Evolutionary conservation across 1,140 invertebrate genomes (phyloP), one percentile per base, ranked within the genome.

Genomic region (Cryptotermes secundus): DNA sequence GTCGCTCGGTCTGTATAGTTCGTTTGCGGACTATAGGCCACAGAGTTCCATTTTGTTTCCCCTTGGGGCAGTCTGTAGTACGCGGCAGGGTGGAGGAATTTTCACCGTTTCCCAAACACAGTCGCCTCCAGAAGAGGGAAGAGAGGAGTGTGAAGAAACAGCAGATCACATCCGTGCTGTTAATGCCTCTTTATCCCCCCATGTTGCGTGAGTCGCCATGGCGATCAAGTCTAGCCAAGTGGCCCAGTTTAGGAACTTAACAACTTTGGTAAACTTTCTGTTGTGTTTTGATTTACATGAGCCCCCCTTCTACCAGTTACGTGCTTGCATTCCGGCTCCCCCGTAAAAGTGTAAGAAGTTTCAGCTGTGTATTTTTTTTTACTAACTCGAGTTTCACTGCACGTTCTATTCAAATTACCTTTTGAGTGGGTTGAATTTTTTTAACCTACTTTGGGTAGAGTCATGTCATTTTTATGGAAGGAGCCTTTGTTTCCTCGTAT

Each of bases 361-460:
- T 14, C n/a, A 72, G 9, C 59, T 31, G 9, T 72, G 59, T 1
- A 19, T 19, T 12, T 49, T 12, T 49, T 49, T 72, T 72, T 72
- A 26, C 31, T 72, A 31, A 72, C n/a, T 72, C 59, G 59, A 72
- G 59, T 49, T 82, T 45, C 81, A 82, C 49, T 38, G 81, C 81
- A 82, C 81, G 81, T 82, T 45, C 81, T 45, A 49, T 82, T 82
- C 81, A 82, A 82, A 82, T 82, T 82, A 26, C 81, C 26, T 82
- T 82, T 82, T 82, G 81, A 82, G 38, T 82, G 42, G 81, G 81
- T 82, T 45, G 81, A 49, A 36, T 24, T 82, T 82, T 82, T 82
- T 42, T 72, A 72, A 72, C 59, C 10, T 72, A 72, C 59, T 72
- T 31, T 14, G 26, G 26, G 26, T 31, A n/a, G 59, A 72, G 26